Evolutionary conservation across 2,888 invertebrate species (phyloP).

Genomic region (Agrotis segetum): DNA sequence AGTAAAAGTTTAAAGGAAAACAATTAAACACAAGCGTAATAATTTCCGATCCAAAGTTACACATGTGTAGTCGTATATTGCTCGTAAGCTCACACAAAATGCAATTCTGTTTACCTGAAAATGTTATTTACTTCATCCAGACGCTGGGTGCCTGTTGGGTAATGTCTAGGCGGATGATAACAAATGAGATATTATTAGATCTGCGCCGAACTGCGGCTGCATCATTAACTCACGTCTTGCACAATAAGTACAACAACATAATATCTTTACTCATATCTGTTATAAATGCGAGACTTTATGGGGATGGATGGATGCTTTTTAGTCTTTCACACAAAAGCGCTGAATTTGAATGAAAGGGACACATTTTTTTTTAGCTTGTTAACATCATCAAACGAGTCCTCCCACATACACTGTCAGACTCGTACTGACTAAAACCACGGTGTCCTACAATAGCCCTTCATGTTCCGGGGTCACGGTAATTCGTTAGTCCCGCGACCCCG

Average conservation of each 20-base stretch:
- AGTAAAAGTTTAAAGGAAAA: conserved; percentile 18
- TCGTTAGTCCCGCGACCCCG: no score
- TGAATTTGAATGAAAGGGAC: no score
- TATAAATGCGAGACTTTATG: no score
- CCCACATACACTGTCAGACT: no score
- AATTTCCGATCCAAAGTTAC: conserved; percentile 12
- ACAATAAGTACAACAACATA: neutral
- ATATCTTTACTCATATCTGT: neutral
- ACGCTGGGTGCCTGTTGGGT: conserved; percentile 11
- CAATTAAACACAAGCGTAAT: conserved; percentile 11
- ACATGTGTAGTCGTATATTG: neutral
- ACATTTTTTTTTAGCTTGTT: no score
- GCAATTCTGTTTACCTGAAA: conserved; percentile 35
- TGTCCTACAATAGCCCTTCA: no score
- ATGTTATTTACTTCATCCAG: conserved; percentile 21
- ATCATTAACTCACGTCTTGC: conserved; percentile 21
- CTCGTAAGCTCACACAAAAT: neutral
- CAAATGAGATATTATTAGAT: conserved; percentile 52
- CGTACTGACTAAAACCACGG: no score
- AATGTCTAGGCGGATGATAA: conserved; percentile 36
- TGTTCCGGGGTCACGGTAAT: no score
- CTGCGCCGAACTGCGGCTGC: conserved; percentile 9
- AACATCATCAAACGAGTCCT: no score
- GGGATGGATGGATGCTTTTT: no score
- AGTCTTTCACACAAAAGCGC: no score